Base-by-base conservation (phyloP, 2,888 invertebrate species). In the Sinotaia quadrata region DNA sequence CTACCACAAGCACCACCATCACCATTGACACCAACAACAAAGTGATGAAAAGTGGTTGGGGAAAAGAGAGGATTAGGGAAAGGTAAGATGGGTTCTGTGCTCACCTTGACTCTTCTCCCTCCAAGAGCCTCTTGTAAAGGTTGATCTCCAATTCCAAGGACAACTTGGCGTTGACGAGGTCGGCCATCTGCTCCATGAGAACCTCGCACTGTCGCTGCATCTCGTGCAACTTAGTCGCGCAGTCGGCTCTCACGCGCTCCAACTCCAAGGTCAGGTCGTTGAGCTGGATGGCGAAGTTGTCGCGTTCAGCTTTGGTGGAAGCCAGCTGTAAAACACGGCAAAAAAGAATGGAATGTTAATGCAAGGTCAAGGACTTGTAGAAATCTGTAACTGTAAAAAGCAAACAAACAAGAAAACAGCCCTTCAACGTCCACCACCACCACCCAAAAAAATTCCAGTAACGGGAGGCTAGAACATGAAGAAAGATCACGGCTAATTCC, bases 121-220 rank as follows among this genome's bases (percentile, higher is more conserved):
- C 90, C 73, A 90, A 80, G 83, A 90, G 88, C 78, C 89, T 89
- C 69, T 89, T 84, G 87, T 90, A 90, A 79, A 89, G 89, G 75
- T 89, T 87, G 74, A 90, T 90, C 79, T 90, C 90, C 59, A 90
- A 85, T 78, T 90, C 90, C 63, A 90, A 81, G 31, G 87, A 87
- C 72, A 90, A 86, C 78, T 90, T 90, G 77, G 87, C 88, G 79
- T 89, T 89, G 74, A 88, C 81, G 61, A 89, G 62, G 7, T 58
- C 56, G 21, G 72, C 67, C 0, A 83, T 67, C 56, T 79, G 76
- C 15, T 56, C 34, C 18, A 79, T 59, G n/a, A 79, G 73, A 4
- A 63, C 70, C 33, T 73, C 71, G 57, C 80, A 67, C 41, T 82
- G 77, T 10, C 0, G 4, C 33, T 75, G 56, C 33, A 78, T 65